These are phyloP conservation scores for Drosophila eohydei DNA, from an alignment of 2,888 invertebrate species.

Conservation along the genomic window DNA sequence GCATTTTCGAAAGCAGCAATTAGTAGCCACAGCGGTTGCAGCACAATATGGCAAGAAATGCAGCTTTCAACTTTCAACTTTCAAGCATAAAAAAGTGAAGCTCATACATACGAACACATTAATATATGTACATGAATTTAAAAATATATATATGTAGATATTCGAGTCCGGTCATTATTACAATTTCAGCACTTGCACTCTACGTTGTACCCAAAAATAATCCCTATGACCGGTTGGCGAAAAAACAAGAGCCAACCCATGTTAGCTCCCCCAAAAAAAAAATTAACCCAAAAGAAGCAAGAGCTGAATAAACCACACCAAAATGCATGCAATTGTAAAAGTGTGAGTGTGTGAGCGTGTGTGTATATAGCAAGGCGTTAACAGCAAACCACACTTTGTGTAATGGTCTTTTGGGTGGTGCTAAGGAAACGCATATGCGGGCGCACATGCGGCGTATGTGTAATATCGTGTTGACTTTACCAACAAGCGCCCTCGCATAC, in stretches of 20 bases:
- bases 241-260: slow-evolving; percentile 17
- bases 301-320: slow-evolving; percentile 48
- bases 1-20: slow-evolving; percentile 26
- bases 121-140: neutral
- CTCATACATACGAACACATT: slow-evolving; percentile 10
- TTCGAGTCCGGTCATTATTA: slow-evolving; percentile 40
- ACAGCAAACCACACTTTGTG: slow-evolving; percentile 73
- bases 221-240: slow-evolving; percentile 28
- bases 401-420: slow-evolving; percentile 62
- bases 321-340: slow-evolving; percentile 46
- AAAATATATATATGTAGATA: neutral
- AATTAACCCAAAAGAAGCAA: slow-evolving; percentile 20
- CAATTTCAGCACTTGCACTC: slow-evolving; percentile 61
- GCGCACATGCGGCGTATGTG: slow-evolving; percentile 51
- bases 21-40: slow-evolving; percentile 26
- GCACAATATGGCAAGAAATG: slow-evolving; percentile 27
- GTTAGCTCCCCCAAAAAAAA: slow-evolving; percentile 11
- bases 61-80: slow-evolving; percentile 16
- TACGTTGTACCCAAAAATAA: slow-evolving; percentile 39
- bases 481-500: slow-evolving; percentile 44
- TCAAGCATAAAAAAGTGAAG: slow-evolving; percentile 2
- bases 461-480: slow-evolving; percentile 67
- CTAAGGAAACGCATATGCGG: slow-evolving; percentile 39
- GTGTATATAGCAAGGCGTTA: slow-evolving; percentile 59
- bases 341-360: slow-evolving; percentile 5